A percentile compares a stretch with the other conserved stretches of the same genome.
These are phyloP conservation scores for Phyllotreta striolata DNA, from an alignment of 2,888 invertebrate genomes.

Conservation along the genomic window DNA sequence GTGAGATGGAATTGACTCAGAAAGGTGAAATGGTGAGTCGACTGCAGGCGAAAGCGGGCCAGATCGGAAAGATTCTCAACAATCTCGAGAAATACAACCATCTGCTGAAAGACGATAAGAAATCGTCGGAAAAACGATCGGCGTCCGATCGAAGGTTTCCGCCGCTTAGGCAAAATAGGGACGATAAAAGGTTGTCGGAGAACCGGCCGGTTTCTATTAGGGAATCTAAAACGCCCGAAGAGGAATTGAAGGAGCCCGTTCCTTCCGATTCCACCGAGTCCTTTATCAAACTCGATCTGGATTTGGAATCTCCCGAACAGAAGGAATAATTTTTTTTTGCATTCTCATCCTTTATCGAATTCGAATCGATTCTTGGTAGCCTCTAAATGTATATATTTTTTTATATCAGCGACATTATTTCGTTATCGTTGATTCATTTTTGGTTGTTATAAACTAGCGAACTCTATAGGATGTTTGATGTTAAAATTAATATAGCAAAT, in stretches of 20 bases:
- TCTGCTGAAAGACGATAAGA: conserved; percentile 68
- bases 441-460: not conserved
- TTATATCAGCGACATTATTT: not conserved
- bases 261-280: conserved; percentile 54
- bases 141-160: conserved; percentile 41
- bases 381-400: not conserved
- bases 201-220: conserved; percentile 16
- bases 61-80: conserved; percentile 92
- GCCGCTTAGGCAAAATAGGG: conserved; percentile 24
- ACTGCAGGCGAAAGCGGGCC: conserved; percentile 93
- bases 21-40: conserved; percentile 96
- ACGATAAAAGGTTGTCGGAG: conserved; percentile 40
- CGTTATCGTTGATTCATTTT: not conserved
- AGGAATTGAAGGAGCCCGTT: conserved; percentile 40
- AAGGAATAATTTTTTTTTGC: conserved; percentile 35
- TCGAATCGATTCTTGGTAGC: not conserved
- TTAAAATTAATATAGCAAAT: no score
- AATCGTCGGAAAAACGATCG: conserved; percentile 43
- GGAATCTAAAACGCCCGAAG: conserved; percentile 12
- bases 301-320: conserved; percentile 42
- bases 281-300: conserved; percentile 53
- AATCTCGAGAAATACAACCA: conserved; percentile 89
- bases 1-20: conserved; percentile 94
- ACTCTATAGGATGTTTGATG: no score
- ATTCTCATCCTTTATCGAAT: not conserved